Base-by-base conservation (phyloP, 2,888 invertebrate species). In the Disparrhopalites patrizii region DNA sequence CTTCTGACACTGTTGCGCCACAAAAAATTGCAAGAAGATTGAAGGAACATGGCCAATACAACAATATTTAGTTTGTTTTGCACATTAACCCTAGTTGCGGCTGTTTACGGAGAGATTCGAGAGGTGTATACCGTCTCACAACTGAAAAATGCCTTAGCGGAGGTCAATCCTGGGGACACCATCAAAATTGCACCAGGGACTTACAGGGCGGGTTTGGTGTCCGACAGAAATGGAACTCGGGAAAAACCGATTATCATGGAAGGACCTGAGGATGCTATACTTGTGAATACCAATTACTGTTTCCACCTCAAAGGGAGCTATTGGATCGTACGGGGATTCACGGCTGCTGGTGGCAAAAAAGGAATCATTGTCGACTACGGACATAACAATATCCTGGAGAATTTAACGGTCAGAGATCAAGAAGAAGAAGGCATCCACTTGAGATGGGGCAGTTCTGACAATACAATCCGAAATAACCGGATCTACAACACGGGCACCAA, bases 351-450 rank as follows among this genome's bases (percentile, higher is more conserved):
- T 27, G 65, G 69, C 13, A 69, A 67, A 33, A 70, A 70, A 38
- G 72, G 72, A 13, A 66, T 72, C 13, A 23, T 72, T 25, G 62
- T 70, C 20, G 70, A 69, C 31, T 67, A 69, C 23, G 70, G 70
- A n/a, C 66, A 64, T 40, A 36, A 63, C 58, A 70, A 72, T 36
- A 62, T 72, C 13, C 30, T 72, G 30, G 62, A 68, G 28, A 68
- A 70, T 43, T 40, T 70, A 3, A 66, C 66, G 8, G 66, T 72
- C 4, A 68, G 65, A 33, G 64, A 67, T 13, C 66, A 70, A 7
- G 66, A 68, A 15, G 66, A 72, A 18, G 70, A 72, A 63, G 72
- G 72, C 13, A 66, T 72, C 2, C 72, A 72, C 40, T 70, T 72
- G 30, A 52, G 72, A 15, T 68, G 68, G 36, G 68, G 66, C 54